These are phyloP conservation scores for Hypanus sabinus DNA, from an alignment of 2,113 vertebrate species.

Conservation along the genomic window DNA sequence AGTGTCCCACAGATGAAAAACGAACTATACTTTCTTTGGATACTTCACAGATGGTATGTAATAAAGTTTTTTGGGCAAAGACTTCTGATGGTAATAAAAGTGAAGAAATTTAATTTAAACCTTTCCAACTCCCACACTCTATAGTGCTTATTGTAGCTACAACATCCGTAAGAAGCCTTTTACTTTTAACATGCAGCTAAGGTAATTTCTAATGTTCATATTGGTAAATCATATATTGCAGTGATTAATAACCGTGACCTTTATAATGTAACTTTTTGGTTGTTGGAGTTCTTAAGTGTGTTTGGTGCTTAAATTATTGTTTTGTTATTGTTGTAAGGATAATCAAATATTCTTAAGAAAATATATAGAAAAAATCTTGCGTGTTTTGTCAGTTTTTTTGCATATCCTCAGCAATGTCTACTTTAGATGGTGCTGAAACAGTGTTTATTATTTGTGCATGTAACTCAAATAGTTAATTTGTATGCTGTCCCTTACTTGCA, in stretches of 20 bases:
- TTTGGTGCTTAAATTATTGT: neutral
- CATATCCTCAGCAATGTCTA: neutral
- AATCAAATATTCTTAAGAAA: neutral
- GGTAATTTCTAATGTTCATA: neutral
- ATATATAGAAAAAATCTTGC: neutral
- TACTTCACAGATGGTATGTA: conserved; percentile 91
- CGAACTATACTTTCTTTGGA: conserved; percentile 90
- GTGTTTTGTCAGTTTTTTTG: neutral
- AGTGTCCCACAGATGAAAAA: conserved; percentile 85
- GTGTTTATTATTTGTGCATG: neutral
- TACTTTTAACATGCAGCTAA: neutral
- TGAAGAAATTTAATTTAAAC: conserved; percentile 35
- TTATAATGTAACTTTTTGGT: neutral
- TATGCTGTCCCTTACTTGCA: neutral
- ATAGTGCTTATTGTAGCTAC: conserved; percentile 13
- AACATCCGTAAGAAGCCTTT: neutral
- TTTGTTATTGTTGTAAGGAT: neutral
- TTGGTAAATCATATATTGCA: neutral
- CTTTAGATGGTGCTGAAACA: neutral
- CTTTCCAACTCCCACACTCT: neutral
- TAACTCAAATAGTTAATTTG: neutral
- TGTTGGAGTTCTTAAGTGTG: neutral
- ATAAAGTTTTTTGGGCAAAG: conserved; percentile 32
- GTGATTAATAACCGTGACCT: neutral
- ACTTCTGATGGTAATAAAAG: conserved; percentile 15